A percentile compares a stretch with the other conserved stretches of the same genome.
phyloP scores from a whole-genome alignment of 2,888 invertebrate genomes.

The Periphyllus acericola region DNA sequence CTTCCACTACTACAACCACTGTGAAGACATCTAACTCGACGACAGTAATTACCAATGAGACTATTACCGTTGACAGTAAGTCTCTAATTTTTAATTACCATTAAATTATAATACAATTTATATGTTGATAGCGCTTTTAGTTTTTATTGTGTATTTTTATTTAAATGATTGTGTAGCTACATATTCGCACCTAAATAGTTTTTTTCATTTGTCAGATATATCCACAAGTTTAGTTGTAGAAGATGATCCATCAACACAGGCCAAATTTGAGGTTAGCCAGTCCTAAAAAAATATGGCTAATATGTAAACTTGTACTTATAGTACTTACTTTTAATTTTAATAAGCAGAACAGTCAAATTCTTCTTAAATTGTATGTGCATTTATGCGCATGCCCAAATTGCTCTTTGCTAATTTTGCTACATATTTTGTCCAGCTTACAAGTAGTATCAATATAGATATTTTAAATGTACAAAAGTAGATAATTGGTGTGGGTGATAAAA shows the following conservation, averaged over 20 bases:
- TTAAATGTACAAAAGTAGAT: conserved; percentile 13
- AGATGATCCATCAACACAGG: conserved; percentile 56
- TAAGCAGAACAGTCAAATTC: conserved; percentile 31
- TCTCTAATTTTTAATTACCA: neutral
- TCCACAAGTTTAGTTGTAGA: conserved; percentile 61
- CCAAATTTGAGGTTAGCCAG: conserved; percentile 58
- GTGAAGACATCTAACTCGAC: conserved; percentile 59
- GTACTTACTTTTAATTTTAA: conserved; percentile 12
- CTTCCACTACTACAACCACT: conserved; percentile 46
- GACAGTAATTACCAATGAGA: conserved; percentile 52
- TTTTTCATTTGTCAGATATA: conserved; percentile 60
- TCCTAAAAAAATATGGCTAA: conserved; percentile 45
- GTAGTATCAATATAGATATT: conserved; percentile 46
- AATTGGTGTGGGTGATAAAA: conserved; percentile 47
- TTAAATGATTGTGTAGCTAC: conserved; percentile 30
- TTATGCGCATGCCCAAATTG: conserved; percentile 46
- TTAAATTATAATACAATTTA: neutral
- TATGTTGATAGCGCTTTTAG: conserved; percentile 10
- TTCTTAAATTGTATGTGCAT: conserved; percentile 55
- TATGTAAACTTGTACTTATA: conserved; percentile 29
- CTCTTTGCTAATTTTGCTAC: conserved; percentile 53
- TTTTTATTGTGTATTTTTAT: conserved; percentile 31
- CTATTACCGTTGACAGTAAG: conserved; percentile 53
- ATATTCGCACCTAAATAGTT: conserved; percentile 56
- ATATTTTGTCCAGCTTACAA: conserved; percentile 49